A percentile compares a stretch with the other conserved stretches of the same genome.
Conservation (phyloP, 92 coral and sea anemone species). For the Scolanthus callimorphus region DNA sequence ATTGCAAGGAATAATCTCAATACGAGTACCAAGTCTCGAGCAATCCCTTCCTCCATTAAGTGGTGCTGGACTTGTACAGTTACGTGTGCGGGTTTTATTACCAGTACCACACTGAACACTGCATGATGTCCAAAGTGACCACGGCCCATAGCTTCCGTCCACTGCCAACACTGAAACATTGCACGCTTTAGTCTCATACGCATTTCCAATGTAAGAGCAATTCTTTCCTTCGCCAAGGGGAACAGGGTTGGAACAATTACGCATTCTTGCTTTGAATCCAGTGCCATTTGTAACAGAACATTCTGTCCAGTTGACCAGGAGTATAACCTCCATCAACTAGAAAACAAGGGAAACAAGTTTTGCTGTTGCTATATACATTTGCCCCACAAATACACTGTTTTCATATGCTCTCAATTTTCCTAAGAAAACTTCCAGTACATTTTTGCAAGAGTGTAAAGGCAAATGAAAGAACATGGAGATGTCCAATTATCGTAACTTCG, state of each 20-base stretch:
- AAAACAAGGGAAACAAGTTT: no score
- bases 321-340: slow-evolving; percentile 56
- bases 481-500: no score
- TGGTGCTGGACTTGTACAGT: slow-evolving; percentile 11
- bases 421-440: no score
- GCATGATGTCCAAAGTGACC: slow-evolving; percentile 20
- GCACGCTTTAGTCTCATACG: slow-evolving; percentile 6
- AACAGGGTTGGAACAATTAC: slow-evolving; percentile 50
- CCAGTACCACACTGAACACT: slow-evolving; percentile 12
- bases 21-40: slow-evolving; percentile 2
- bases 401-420: no score
- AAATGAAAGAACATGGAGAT: no score
- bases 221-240: slow-evolving; percentile 45
- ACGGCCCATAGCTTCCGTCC: slow-evolving; percentile 14
- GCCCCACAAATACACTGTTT: no score
- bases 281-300: slow-evolving; percentile 48
- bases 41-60: slow-evolving; percentile 13
- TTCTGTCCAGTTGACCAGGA: slow-evolving; percentile 61
- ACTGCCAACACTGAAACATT: slow-evolving; percentile 3
- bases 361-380: no score
- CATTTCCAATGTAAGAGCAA: slow-evolving; percentile 39
- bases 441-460: no score
- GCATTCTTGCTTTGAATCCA: slow-evolving; percentile 39
- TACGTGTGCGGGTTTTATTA: slow-evolving; percentile 9
- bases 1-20: background rate